Percentiles rank a stretch among this genome's conserved stretches.
phyloP scores from a whole-genome alignment of 2,888 invertebrate species.

The Baccha elongata region DNA sequence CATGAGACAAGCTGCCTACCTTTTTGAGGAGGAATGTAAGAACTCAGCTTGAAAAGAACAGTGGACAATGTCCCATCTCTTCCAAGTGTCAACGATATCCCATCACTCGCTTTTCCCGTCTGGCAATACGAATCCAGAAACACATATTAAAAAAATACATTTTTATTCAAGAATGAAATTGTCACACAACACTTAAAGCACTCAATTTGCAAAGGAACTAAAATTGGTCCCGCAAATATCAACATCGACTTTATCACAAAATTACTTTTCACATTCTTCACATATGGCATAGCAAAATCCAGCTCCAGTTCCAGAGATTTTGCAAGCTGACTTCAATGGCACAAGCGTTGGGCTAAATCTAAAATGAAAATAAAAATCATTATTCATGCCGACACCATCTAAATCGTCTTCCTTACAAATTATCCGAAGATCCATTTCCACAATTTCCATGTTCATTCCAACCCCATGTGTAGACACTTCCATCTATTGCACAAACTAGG shows the following conservation, averaged over 20 bases:
- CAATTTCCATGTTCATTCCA: slow-evolving; percentile 96
- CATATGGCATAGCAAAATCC: slow-evolving; percentile 81
- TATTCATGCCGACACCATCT: neutral
- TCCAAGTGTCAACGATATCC: too few species aligned
- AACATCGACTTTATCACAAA: neutral
- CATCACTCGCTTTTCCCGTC: too few species aligned
- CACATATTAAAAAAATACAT: slow-evolving; percentile 4
- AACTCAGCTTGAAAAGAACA: too few species aligned
- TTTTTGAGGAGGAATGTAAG: too few species aligned
- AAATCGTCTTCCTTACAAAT: slow-evolving; percentile 78
- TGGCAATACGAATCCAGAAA: too few species aligned
- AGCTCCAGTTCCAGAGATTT: slow-evolving; percentile 79
- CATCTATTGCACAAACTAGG: slow-evolving; percentile 86
- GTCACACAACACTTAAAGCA: slow-evolving; percentile 27
- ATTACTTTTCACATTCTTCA: too few species aligned
- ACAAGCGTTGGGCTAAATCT: slow-evolving; percentile 78
- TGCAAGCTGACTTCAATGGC: slow-evolving; percentile 77
- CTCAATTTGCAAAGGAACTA: neutral
- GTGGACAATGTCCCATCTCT: too few species aligned
- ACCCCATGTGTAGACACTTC: slow-evolving; percentile 90
- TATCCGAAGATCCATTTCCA: slow-evolving; percentile 85
- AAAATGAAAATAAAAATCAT: slow-evolving; percentile 23
- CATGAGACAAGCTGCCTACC: too few species aligned
- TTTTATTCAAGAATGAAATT: slow-evolving; percentile 18
- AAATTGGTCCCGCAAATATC: slow-evolving; percentile 18